Evolutionary conservation across 2,888 invertebrate genomes (phyloP), one percentile per base, ranked within the genome.

Genomic region (Doris montereyensis): DNA sequence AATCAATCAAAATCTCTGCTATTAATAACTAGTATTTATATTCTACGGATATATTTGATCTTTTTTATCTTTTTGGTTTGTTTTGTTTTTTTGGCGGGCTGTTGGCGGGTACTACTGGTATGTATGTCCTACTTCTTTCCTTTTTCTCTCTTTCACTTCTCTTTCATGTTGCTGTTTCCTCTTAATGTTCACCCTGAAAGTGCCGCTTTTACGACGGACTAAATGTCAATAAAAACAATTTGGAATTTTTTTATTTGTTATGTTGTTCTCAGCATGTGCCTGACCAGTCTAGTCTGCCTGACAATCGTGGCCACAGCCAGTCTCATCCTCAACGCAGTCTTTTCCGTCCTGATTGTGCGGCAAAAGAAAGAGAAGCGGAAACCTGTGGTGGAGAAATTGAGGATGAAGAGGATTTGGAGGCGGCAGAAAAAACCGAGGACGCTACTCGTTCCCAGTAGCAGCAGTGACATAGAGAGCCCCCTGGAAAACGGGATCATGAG

Each of bases 251-350:
- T 24, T 68, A 8, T 68, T n/a, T 41, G 26, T 24, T 67, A 8
- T 41, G 68, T n/a, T 41, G 5, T 4, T 41, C 17, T 0, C 79
- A 79, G 79, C n/a, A 26, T 71, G 5, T 79, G 79, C 62, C 13
- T 79, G n/a, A 21, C 62, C 1, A 76, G 76, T 76, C 30, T 73
- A 4, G 13, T 65, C 2, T 71, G 34, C 24, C 32, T 79, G 28
- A 1, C 52, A 10, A 17, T 71, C 5, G 26, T 76, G 1, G 57
- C 71, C 17, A 35, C 52, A 5, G n/a, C 60, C 71, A 79, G 79
- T 24, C 76, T 79, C n/a, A 0, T 71, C 13, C 28, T 76, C 17
- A 79, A 79, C 28, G 65, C 58, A 10, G 21, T 79, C 34, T 70
- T 79, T 0, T 71, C 67, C 10, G 41, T 35, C 28, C 13, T 41